Base-by-base conservation (phyloP, 2,113 vertebrate genomes). In the Corydoras maculifer region DNA sequence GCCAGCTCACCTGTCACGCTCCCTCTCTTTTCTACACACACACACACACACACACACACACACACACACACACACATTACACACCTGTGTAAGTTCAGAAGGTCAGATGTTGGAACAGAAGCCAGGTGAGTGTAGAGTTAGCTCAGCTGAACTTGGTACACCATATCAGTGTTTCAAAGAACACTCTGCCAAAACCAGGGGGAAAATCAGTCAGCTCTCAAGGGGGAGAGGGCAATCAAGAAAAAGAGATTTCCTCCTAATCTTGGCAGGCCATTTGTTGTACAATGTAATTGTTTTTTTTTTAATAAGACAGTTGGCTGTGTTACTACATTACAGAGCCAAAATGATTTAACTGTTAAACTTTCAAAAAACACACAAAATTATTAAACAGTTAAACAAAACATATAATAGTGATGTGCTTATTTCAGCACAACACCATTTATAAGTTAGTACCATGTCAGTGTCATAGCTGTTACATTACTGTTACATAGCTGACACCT, bases 51-150 rank as follows among this genome's bases (percentile, higher is more conserved):
- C 63, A 73, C 35, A 43, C 35, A 43, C 35, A 43, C 64, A 66
- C 50, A 29, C 53, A 51, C 29, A 67, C 12, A 57, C 29, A 57
- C 54, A 25, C 65, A 74, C 51, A 29, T 55, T 50, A 61, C 15
- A 67, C 72, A 74, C 65, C 50, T 68, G 48, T 18, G 15, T 4
- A 8, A 48, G 72, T 64, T 75, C 72, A 75, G 18, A 62, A 74
- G 76, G 71, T 74, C 71, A 74, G 62, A 4, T 65, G 75, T 60
- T 69, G 43, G 59, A 68, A 68, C 70, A 73, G 66, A 54, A 62
- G 67, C 75, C 76, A 73, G 62, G 66, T 65, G 68, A 76, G 69
- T 58, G 50, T 55, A n/a, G 65, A 68, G 62, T 54, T 53, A 68
- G 50, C 58, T 67, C 31, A 8, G 10, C 32, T 49, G 51, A 54